A percentile compares a stretch with the other conserved stretches of the same genome.
phyloP scores from a whole-genome alignment of 2,888 invertebrate species.

The Leucoma salicis region DNA sequence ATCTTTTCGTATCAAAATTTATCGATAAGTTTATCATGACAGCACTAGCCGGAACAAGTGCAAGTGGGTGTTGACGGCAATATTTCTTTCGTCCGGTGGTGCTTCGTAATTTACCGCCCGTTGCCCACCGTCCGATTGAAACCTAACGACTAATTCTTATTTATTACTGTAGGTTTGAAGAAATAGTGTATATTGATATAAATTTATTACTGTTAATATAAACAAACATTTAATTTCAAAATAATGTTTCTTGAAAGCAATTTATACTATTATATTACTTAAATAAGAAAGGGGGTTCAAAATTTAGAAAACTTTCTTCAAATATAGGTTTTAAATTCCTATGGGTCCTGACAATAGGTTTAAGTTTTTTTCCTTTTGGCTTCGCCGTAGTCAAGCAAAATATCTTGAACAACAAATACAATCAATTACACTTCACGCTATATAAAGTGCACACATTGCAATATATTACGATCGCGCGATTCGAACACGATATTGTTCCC shows the following conservation, averaged over 20 bases:
- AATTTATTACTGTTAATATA: background rate
- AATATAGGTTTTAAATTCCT: too few species aligned
- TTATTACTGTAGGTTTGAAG: constrained; percentile 38
- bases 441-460: constrained; percentile 38
- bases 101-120: constrained; percentile 50
- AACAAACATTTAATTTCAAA: background rate
- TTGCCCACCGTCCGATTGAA: constrained; percentile 54
- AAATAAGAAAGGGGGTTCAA: too few species aligned
- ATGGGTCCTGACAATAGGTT: too few species aligned
- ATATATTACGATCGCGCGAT: constrained; percentile 41
- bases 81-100: constrained; percentile 70
- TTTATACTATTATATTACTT: background rate
- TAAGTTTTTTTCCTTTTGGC: too few species aligned
- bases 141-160: constrained; percentile 64
- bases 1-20: constrained; percentile 4
- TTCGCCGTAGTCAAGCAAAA: too few species aligned
- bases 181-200: background rate
- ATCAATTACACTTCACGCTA: constrained; percentile 43
- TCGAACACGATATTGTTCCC: constrained; percentile 56
- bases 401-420: constrained; percentile 23
- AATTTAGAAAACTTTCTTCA: too few species aligned
- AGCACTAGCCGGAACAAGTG: constrained; percentile 50
- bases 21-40: constrained; percentile 20
- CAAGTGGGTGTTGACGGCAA: constrained; percentile 56
- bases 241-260: background rate